Conservation (phyloP, 2,888 invertebrate genomes). For the Lasioglossum villosulum region DNA sequence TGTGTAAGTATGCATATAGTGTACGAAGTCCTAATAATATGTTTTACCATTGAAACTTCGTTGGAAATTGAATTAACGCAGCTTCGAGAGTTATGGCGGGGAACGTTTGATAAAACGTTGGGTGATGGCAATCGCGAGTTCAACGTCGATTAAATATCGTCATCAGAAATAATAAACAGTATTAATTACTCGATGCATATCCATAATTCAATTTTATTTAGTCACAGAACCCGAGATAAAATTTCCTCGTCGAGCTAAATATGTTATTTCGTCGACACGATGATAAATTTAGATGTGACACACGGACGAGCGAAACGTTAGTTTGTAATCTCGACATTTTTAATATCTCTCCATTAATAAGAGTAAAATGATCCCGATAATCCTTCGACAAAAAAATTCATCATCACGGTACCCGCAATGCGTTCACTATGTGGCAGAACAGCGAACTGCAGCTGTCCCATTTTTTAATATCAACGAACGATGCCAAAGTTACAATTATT, state of each 20-base stretch:
- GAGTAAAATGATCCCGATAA: neutral
- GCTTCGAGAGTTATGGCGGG: neutral
- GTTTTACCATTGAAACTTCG: neutral
- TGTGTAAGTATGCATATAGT: neutral
- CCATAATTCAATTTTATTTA: conserved; percentile 45
- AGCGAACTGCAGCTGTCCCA: neutral
- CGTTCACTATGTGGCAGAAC: neutral
- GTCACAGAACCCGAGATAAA: conserved; percentile 23
- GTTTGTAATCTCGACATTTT: neutral
- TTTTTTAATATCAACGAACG: neutral
- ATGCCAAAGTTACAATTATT: neutral
- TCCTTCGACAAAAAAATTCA: neutral
- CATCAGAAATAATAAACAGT: conserved; percentile 39
- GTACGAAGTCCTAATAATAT: neutral
- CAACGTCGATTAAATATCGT: conserved; percentile 18
- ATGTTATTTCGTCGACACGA: neutral
- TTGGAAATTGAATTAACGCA: neutral
- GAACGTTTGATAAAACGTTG: neutral
- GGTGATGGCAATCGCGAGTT: conserved; percentile 12
- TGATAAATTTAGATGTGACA: conserved; percentile 25
- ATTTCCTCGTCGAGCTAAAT: neutral
- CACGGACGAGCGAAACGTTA: neutral
- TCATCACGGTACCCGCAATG: neutral
- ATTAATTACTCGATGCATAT: conserved; percentile 28
- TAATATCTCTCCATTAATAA: no score